These are phyloP conservation scores for Volucella zonaria DNA, from an alignment of 2,888 invertebrate species.

Conservation along the genomic window DNA sequence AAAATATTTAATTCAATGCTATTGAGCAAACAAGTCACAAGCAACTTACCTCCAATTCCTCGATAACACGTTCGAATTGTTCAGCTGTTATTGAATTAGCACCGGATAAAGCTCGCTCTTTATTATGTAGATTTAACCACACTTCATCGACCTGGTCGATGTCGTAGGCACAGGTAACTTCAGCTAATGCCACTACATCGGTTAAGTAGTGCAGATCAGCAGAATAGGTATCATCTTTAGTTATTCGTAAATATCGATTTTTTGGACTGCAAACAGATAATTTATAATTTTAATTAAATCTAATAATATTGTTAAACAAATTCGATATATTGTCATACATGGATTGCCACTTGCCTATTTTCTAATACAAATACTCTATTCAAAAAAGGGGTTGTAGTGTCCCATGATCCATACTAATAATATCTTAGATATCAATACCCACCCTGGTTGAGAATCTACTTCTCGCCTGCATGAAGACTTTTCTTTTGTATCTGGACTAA, in stretches of 20 bases:
- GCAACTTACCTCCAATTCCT: constrained; percentile 90
- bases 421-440: too few relatives aligned
- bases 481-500: too few relatives aligned
- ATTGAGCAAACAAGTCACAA: neutral
- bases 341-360: too few relatives aligned
- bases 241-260: constrained; percentile 94
- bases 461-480: too few relatives aligned
- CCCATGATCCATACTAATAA: too few relatives aligned
- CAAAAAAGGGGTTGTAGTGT: too few relatives aligned
- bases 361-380: too few relatives aligned
- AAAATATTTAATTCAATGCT: neutral
- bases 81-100: constrained; percentile 90
- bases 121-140: constrained; percentile 94
- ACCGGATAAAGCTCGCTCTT: constrained; percentile 91
- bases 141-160: constrained; percentile 95
- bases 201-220: constrained; percentile 93
- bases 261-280: constrained; percentile 87
- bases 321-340: too few relatives aligned
- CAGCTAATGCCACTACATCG: constrained; percentile 92
- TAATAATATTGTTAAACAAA: too few relatives aligned
- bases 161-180: constrained; percentile 97
- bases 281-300: neutral
- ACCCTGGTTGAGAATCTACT: too few relatives aligned
- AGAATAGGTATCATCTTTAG: constrained; percentile 93
- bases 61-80: constrained; percentile 94